Percentiles rank a stretch among this genome's conserved stretches.
These are phyloP conservation scores for Xanthorhoe designata DNA, from an alignment of 2,888 invertebrate genomes.

Conservation along the genomic window DNA sequence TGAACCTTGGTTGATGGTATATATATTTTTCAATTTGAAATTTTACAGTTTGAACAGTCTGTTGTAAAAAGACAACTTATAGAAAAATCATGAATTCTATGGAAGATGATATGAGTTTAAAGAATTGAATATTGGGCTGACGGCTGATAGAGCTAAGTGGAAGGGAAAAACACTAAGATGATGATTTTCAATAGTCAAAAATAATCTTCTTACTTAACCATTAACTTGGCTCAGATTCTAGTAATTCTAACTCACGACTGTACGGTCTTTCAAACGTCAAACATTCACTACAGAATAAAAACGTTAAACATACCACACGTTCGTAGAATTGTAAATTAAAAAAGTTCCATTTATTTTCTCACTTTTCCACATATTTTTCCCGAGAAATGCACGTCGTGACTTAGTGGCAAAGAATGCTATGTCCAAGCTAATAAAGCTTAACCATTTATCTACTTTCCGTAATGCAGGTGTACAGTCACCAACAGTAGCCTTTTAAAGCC, in stretches of 20 bases:
- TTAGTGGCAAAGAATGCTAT: slow-evolving; percentile 14
- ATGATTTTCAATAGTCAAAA: no score
- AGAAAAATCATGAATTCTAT: no score
- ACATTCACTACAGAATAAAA: not conserved
- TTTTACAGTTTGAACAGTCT: no score
- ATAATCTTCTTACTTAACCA: no score
- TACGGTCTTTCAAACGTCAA: not conserved
- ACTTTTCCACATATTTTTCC: slow-evolving; percentile 4
- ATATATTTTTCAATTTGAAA: no score
- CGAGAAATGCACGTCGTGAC: slow-evolving; percentile 18
- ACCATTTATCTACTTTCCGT: slow-evolving; percentile 31
- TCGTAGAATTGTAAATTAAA: not conserved
- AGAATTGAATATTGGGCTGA: no score
- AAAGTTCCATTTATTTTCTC: slow-evolving; percentile 9
- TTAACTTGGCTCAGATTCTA: no score
- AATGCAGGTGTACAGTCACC: slow-evolving; percentile 29
- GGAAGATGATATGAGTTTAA: no score
- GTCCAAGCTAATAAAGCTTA: slow-evolving; percentile 33
- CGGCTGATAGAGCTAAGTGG: no score
- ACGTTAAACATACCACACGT: not conserved
- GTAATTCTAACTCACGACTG: not conserved
- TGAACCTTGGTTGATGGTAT: no score
- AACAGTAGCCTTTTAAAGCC: not conserved
- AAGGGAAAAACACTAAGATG: no score
- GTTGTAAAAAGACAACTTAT: no score